Base-by-base conservation (phyloP, 2,113 vertebrate genomes). In the Trematomus loennbergii region DNA sequence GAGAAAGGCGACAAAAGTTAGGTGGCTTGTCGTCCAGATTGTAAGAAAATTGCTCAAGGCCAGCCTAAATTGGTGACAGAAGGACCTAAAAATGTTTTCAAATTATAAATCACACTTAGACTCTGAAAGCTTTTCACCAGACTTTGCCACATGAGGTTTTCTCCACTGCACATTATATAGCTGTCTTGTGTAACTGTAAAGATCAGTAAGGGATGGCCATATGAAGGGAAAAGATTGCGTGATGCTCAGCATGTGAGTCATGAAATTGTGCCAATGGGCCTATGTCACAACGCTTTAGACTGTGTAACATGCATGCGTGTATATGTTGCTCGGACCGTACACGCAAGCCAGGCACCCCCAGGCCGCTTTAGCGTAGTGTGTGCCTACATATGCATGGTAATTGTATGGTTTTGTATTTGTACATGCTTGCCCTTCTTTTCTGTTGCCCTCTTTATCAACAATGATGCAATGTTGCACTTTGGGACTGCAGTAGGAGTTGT, bases 201-300 rank as follows among this genome's bases (percentile, higher is more conserved):
- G 50, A 36, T 46, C 17, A 65, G 5, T 18, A 43, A 43, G 45
- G 55, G 74, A 75, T 33, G 25, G 66, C 76, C 36, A 78, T 81
- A 72, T 82, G 33, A 65, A 89, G 63, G 75, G 72, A 73, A 77
- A 20, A 43, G 65, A 65, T 84, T 16, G 61, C 45, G 50, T 92
- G 88, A 90, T 81, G 22, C 22, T 87, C 5, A 82, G 49, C n/a
- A 43, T 82, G 66, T 84, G 76, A 83, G 87, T 89, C 81, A 86
- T 65, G 75, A 87, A 77, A 82, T 13, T 57, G 79, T 87, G 88
- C 84, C 76, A 88, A 61, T 68, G 81, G 88, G 83, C 64, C 33
- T 65, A 33, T 88, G 88, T 89, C 83, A 82, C 73, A 75, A 58
- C 1, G 12, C 16, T 75, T 78, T 60, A 82, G 65, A 68, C 73